Percentiles rank a stretch among this genome's conserved stretches.
phyloP scores from a whole-genome alignment of 1,140 invertebrate species.

The Muscidifurax raptorellus region DNA sequence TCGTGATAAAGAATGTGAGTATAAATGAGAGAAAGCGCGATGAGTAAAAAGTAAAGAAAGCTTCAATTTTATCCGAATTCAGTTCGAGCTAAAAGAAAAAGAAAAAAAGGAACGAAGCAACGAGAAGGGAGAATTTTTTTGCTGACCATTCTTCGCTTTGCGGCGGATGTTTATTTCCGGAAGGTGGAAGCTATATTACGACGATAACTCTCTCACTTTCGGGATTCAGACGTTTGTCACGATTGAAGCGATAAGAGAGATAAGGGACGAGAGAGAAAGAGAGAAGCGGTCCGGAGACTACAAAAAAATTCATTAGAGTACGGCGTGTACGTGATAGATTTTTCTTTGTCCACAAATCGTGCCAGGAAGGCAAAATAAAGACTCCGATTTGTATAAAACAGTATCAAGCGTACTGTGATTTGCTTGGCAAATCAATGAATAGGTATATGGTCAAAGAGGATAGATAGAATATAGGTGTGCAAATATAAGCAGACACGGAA shows the following conservation, averaged over 20 bases:
- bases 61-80: conserved; percentile 21
- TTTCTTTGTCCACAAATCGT: conserved; percentile 18
- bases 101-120: not conserved
- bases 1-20: not conserved
- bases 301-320: conserved; percentile 36
- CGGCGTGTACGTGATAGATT: conserved; percentile 13
- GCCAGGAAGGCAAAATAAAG: conserved; percentile 23
- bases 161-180: conserved; percentile 36
- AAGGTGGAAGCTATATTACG: conserved; percentile 34
- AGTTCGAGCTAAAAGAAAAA: not conserved
- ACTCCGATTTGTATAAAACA: not conserved
- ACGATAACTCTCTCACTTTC: conserved; percentile 32
- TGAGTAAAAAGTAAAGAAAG: conserved; percentile 41
- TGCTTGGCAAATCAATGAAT: conserved; percentile 25
- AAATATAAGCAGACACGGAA: not conserved
- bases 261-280: not conserved
- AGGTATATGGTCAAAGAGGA: too few relatives aligned
- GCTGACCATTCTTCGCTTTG: conserved; percentile 29
- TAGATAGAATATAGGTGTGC: not conserved
- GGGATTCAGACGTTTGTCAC: not conserved
- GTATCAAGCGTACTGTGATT: not conserved
- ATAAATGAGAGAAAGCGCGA: not conserved
- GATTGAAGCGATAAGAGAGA: not conserved
- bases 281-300: not conserved
- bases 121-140: conserved; percentile 4